phyloP scores from a whole-genome alignment of 2,797 vertebrate species.

The Pelochelys cantorii region DNA sequence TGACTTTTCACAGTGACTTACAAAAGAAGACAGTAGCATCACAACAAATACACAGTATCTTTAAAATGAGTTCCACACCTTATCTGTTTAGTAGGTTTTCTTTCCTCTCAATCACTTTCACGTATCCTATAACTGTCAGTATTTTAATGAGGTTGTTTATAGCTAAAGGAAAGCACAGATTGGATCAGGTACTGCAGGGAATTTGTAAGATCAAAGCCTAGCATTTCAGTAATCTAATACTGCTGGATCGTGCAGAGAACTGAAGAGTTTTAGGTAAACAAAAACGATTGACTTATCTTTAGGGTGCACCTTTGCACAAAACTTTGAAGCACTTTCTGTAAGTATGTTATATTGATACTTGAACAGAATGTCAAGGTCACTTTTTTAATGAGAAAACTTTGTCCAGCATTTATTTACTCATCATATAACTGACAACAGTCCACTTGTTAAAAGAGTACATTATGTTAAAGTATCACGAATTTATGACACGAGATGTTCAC shows the following conservation, averaged over 20 bases:
- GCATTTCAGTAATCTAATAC: background rate
- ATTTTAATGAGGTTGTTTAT: slow-evolving; percentile 43
- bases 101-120: background rate
- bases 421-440: background rate
- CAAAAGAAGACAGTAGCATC: background rate
- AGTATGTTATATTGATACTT: background rate
- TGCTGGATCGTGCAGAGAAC: background rate
- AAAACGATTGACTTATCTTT: slow-evolving; percentile 30
- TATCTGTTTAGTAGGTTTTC: slow-evolving; percentile 6
- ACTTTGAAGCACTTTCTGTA: background rate
- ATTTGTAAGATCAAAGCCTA: slow-evolving; percentile 41
- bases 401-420: background rate
- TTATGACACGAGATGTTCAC: background rate
- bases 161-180: slow-evolving; percentile 33
- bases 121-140: slow-evolving; percentile 4
- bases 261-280: slow-evolving; percentile 24
- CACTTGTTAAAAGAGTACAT: background rate
- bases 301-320: slow-evolving; percentile 14
- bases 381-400: background rate
- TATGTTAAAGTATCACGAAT: background rate
- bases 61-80: background rate
- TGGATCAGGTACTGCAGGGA: background rate
- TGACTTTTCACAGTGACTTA: slow-evolving; percentile 26
- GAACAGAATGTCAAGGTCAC: background rate
- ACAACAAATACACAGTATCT: background rate